Conservation (phyloP, 1,140 invertebrate species). For the Atopsyche davidsoni region DNA sequence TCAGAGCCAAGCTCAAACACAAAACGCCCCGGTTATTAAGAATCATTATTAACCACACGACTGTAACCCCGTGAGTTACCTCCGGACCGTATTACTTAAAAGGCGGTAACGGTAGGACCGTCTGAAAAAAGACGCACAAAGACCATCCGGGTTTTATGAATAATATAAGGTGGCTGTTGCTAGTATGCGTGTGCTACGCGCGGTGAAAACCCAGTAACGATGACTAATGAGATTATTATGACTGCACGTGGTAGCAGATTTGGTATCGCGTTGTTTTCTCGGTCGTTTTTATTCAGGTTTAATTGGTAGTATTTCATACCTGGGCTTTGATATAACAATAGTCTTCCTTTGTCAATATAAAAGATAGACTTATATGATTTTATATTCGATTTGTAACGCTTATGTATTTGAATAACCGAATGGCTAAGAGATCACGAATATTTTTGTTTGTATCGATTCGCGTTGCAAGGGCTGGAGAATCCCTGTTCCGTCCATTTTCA, state of each 20-base stretch:
- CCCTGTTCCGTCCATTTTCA: too few species aligned
- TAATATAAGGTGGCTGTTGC: conserved; percentile 27
- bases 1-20: background rate
- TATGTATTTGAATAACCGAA: too few species aligned
- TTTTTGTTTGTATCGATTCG: too few species aligned
- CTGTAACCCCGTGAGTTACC: conserved; percentile 22
- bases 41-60: conserved; percentile 21
- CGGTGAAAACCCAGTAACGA: conserved; percentile 31
- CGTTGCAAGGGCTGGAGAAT: too few species aligned
- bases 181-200: conserved; percentile 27
- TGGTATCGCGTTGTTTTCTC: conserved; percentile 26
- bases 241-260: conserved; percentile 30
- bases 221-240: conserved; percentile 31
- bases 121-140: conserved; percentile 9
- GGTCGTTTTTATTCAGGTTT: too few species aligned
- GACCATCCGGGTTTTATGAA: conserved; percentile 29
- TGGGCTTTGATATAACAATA: too few species aligned
- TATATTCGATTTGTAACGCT: too few species aligned
- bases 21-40: conserved; percentile 15
- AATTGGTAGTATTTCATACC: too few species aligned
- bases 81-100: conserved; percentile 28
- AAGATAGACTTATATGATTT: too few species aligned
- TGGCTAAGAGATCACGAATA: too few species aligned
- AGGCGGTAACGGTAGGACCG: conserved; percentile 25
- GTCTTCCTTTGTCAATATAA: too few species aligned